Conservation (phyloP, 1,140 invertebrate genomes). For the Neodiprion lecontei region DNA sequence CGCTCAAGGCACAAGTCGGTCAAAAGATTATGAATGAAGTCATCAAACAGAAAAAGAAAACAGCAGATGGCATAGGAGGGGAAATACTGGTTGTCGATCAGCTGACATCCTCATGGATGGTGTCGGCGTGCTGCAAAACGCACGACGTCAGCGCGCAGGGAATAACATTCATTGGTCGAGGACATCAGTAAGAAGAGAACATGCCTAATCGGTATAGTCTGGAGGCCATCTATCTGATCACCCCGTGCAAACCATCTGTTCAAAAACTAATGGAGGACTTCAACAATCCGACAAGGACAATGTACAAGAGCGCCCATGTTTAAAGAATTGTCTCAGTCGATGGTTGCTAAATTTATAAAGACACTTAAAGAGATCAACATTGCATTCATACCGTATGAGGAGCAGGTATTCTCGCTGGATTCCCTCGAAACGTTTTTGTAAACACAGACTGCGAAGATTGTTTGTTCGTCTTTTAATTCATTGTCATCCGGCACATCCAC, state of each 20-base stretch:
- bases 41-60: too few species aligned
- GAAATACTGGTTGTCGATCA: constrained; percentile 97
- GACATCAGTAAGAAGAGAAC: constrained; percentile 96
- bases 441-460: not conserved
- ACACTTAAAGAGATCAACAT: constrained; percentile 99
- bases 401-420: constrained; percentile 97
- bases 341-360: constrained; percentile 88
- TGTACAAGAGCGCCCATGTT: constrained; percentile 95
- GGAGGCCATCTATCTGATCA: constrained; percentile 98
- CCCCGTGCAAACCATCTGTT: constrained; percentile 94
- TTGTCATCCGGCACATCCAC: constrained; percentile 24
- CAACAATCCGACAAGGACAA: constrained; percentile 82
- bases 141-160: constrained; percentile 99
- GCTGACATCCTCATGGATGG: constrained; percentile 91
- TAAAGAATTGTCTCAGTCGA: constrained; percentile 89
- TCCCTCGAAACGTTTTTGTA: constrained; percentile 89
- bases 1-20: too few species aligned
- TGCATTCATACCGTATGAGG: constrained; percentile 96
- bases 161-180: constrained; percentile 94
- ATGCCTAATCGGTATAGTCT: constrained; percentile 71
- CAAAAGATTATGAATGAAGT: too few species aligned
- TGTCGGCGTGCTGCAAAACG: constrained; percentile 99
- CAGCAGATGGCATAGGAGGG: constrained; percentile 80
- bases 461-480: constrained; percentile 28
- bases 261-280: constrained; percentile 93